Evolutionary conservation across 2,888 invertebrate species (phyloP), one percentile per base, ranked within the genome.

Genomic region (Caenorhabditis angaria): DNA sequence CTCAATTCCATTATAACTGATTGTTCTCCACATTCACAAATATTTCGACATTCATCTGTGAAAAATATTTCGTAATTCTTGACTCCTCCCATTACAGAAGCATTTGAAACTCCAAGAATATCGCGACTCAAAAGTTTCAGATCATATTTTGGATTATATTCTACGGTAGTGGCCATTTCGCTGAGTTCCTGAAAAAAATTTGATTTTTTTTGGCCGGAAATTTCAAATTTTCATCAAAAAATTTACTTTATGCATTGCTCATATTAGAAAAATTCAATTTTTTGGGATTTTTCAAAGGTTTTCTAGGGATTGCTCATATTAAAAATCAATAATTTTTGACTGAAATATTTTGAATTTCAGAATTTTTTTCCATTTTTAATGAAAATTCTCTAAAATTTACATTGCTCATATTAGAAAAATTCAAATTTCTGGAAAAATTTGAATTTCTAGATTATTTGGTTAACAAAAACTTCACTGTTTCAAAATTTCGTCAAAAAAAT

Each of bases 1-100:
- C 75, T 77, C 48, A 85, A 62, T 24, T 72, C 66, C 55, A 69
- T 71, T 1, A 80, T 66, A 10, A 77, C 54, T 1, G 65, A 54
- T 20, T 66, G 71, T 61, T 85, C 85, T 22, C 78, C 80, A 25
- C 67, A 76, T 35, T 76, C 80, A 28, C 75, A 79, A 14, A 81
- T 55, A 14, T 70, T 59, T n/a, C 73, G 51, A 50, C 81, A 80
- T 10, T 74, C 77, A 28, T 82, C 79, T 22, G 77, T 67, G 70
- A 84, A 82, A 69, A 85, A 84, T 1, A 82, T 66, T 72, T 83
- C 73, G 56, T 82, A 81, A 54, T 79, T 79, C 65, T 76, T 82
- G 51, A 78, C 68, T 48, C 78, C 82, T 20, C 77, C 77, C 71
- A 75, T 70, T n/a, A 81, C 79, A 22, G 70, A 67, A 0, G 79